Conservation (phyloP, 2,797 vertebrate species). For the Oreonectes daqikongensis region DNA sequence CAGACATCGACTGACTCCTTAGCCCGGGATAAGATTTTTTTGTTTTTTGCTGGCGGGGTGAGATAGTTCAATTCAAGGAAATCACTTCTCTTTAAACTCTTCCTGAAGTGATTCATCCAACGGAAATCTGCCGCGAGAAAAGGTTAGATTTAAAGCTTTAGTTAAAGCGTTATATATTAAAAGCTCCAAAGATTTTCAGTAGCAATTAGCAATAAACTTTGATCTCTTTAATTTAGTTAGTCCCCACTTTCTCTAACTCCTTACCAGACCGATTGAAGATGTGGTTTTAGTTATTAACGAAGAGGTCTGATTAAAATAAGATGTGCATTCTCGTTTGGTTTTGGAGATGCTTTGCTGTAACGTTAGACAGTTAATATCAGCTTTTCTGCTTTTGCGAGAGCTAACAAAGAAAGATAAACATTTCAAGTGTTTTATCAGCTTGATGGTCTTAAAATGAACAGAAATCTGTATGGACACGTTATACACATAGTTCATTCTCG, state of each 20-base stretch:
- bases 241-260: background rate
- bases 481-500: background rate
- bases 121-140: conserved; percentile 34
- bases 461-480: too few species aligned
- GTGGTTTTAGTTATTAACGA: background rate
- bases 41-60: conserved; percentile 2
- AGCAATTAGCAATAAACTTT: conserved; percentile 20
- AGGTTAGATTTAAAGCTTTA: conserved; percentile 47
- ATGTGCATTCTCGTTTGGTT: background rate
- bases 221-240: background rate
- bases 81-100: conserved; percentile 4
- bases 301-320: background rate
- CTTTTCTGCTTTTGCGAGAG: background rate
- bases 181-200: background rate
- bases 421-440: background rate
- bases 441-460: background rate
- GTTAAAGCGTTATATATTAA: conserved; percentile 18
- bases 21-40: conserved; percentile 62
- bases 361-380: conserved; percentile 17
- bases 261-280: background rate
- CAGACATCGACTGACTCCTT: conserved; percentile 71
- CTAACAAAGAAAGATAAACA: background rate
- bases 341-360: conserved; percentile 18
- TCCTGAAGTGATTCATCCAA: conserved; percentile 29
- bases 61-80: background rate